phyloP scores from a whole-genome alignment of 2,113 vertebrate genomes.

The Dasyprocta punctata region DNA sequence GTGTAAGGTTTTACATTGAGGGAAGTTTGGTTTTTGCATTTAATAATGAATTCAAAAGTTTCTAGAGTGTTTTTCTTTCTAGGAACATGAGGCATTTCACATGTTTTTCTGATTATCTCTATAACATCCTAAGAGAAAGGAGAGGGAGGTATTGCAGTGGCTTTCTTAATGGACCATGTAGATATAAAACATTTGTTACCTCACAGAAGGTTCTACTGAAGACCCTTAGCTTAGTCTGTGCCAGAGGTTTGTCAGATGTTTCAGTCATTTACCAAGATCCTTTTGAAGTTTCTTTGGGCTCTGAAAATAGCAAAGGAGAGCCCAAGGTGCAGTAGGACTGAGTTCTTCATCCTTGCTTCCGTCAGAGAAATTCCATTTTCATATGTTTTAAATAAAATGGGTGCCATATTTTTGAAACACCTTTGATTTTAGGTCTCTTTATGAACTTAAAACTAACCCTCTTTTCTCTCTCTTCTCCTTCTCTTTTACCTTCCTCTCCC shows the following conservation, averaged over 20 bases:
- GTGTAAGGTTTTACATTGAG: neutral
- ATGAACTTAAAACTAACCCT: neutral
- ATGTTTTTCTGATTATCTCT: conserved; percentile 20
- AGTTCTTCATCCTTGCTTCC: neutral
- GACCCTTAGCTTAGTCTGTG: neutral
- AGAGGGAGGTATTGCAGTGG: neutral
- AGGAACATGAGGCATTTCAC: neutral
- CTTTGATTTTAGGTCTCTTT: neutral
- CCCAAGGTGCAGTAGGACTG: too few species aligned
- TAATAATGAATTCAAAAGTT: conserved; percentile 45
- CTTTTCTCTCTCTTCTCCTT: neutral
- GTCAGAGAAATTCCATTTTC: neutral
- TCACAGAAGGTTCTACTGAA: neutral
- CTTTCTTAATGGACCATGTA: neutral
- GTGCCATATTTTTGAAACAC: neutral
- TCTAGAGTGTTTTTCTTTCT: neutral
- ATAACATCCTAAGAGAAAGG: conserved; percentile 13
- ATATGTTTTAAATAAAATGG: neutral
- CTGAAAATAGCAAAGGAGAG: neutral
- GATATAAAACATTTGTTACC: neutral
- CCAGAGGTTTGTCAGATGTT: neutral
- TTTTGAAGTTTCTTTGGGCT: neutral
- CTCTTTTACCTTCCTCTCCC: accelerated
- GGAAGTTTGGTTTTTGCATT: conserved; percentile 12
- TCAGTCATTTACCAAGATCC: neutral